Evolutionary conservation across 2,888 invertebrate genomes (phyloP).

Genomic region (Scelioninae gen. 1): DNA sequence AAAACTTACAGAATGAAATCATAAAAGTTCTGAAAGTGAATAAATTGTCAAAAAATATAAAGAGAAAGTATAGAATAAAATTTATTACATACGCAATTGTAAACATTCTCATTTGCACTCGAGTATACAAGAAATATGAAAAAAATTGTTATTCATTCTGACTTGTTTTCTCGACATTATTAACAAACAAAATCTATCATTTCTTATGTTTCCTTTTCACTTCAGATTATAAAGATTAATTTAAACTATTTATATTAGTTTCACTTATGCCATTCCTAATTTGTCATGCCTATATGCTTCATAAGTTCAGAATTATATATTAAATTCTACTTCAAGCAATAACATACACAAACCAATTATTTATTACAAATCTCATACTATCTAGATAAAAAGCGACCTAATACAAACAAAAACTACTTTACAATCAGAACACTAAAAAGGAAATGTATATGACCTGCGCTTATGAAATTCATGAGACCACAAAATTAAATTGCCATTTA

Average conservation of each 20-base stretch:
- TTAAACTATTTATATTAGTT: neutral
- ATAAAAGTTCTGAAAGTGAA: neutral
- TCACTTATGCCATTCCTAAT: neutral
- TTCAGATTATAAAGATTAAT: neutral
- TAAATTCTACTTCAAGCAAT: neutral
- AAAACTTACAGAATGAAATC: neutral
- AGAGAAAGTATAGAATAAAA: no score
- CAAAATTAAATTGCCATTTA: constrained; percentile 19
- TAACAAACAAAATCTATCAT: neutral
- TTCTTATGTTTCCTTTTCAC: no score
- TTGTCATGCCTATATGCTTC: neutral
- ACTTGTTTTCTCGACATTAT: no score
- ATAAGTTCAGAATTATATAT: neutral
- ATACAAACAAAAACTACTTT: constrained; percentile 5
- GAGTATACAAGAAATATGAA: no score
- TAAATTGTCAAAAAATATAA: no score
- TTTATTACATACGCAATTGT: no score
- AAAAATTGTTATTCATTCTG: no score
- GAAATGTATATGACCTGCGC: neutral
- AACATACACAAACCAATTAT: neutral
- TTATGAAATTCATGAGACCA: constrained; percentile 28
- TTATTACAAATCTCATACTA: neutral
- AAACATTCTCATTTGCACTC: no score
- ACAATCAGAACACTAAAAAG: constrained; percentile 3
- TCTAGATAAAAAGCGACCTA: neutral